Conservation (phyloP, 2,113 vertebrate species). For the Dromas ardeola region DNA sequence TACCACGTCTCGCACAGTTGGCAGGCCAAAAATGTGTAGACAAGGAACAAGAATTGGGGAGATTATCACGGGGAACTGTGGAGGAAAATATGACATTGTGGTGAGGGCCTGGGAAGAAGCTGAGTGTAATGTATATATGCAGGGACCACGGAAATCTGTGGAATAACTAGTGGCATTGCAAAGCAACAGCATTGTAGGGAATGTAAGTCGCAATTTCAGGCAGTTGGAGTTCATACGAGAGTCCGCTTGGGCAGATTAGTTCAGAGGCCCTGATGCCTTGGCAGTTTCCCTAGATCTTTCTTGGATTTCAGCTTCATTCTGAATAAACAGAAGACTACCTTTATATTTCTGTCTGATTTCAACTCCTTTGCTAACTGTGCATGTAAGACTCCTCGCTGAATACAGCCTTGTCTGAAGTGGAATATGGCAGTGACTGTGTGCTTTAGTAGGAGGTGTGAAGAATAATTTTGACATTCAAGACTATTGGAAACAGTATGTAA, state of each 20-base stretch:
- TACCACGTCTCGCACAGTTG: neutral
- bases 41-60: neutral
- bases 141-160: neutral
- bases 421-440: slow-evolving; percentile 52
- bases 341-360: slow-evolving; percentile 16
- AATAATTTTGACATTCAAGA: slow-evolving; percentile 66
- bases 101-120: neutral
- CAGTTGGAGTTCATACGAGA: neutral
- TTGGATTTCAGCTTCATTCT: neutral
- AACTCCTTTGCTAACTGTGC: slow-evolving; percentile 1
- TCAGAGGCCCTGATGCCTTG: neutral
- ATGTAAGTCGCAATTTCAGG: neutral
- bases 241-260: neutral
- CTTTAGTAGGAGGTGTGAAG: slow-evolving; percentile 66
- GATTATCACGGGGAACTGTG: neutral
- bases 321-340: slow-evolving; percentile 10
- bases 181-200: neutral
- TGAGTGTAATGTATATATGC: neutral
- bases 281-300: neutral
- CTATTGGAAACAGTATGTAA: slow-evolving; percentile 61
- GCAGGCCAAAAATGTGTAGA: neutral
- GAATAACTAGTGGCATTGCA: neutral
- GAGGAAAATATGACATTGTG: neutral
- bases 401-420: slow-evolving; percentile 59
- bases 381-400: slow-evolving; percentile 26